Conservation (phyloP, 2,113 vertebrate genomes). For the Meles meles region DNA sequence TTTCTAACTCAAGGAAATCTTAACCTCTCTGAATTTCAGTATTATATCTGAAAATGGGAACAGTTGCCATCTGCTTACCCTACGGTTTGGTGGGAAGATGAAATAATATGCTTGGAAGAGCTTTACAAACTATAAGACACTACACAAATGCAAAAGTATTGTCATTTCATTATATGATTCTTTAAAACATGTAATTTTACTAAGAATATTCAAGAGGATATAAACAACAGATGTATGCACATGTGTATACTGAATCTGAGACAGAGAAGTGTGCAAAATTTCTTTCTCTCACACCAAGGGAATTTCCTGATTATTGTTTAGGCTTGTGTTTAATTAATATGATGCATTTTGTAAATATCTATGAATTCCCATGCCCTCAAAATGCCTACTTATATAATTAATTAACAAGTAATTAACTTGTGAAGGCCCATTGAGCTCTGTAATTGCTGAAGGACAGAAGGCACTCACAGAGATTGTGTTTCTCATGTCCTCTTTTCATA, state of each 20-base stretch:
- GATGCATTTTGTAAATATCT: background rate
- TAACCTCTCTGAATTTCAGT: background rate
- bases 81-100: background rate
- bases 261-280: background rate
- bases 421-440: background rate
- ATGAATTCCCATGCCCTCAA: background rate
- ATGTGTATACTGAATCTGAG: background rate
- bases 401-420: background rate
- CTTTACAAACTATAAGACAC: background rate
- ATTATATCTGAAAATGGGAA: background rate
- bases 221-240: background rate
- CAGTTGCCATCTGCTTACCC: background rate
- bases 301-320: background rate
- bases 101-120: background rate
- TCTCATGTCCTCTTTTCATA: background rate
- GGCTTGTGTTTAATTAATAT: background rate
- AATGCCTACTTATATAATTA: background rate
- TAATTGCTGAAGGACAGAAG: background rate
- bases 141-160: background rate
- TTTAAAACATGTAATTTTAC: background rate
- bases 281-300: background rate
- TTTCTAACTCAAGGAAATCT: background rate
- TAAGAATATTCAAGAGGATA: background rate
- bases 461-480: background rate
- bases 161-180: background rate